Evolutionary conservation across 2,113 vertebrate species (phyloP), one percentile per base, ranked within the genome.

Genomic region (Argyrosomus japonicus): DNA sequence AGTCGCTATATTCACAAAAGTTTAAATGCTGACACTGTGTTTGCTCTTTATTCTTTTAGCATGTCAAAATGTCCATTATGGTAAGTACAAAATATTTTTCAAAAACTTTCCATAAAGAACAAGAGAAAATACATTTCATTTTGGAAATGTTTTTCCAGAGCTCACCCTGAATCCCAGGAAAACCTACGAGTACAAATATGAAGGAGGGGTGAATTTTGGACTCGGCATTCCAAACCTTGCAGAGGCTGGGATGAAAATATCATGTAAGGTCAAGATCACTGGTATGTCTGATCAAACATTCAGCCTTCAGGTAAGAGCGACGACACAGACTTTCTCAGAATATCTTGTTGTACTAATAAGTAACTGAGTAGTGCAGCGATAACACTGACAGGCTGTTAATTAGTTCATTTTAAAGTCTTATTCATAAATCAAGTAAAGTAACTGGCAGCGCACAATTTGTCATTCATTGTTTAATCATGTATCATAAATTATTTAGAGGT

Each of bases 181-280:
- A 79, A 88, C 86, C 3, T 95, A 96, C 2, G 88, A 94, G 56
- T 96, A 96, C 85, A 93, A 79, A 81, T 96, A 96, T 90, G 92
- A 91, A 43, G 95, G 95, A 43, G 0, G 36, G 47, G 91, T 93
- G 40, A 93, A 87, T 47, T 88, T 95, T 61, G 94, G 95, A 32
- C 93, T 92, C 1, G 92, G 85, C 25, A 77, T 88, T 56, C 83
- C 89, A 68, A 89, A 94, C 77, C 62, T 93, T 10, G 93, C 92
- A 0, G 90, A 94, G 77, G 93, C 95, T 47, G 94, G 89, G 0
- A 77, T 88, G 43, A 94, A 75, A 79, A 67, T 96, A 47, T 65
- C 7, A 0, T 94, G 95, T 79, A 94, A 82, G 29, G 77, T 93
- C 25, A 93, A 90, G 79, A 95, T 96, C 64, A 25, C 5, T 12